A percentile compares a stretch with the other conserved stretches of the same genome.
Evolutionary conservation across 2,797 vertebrate genomes (phyloP).

Genomic region (Natrix natrix): DNA sequence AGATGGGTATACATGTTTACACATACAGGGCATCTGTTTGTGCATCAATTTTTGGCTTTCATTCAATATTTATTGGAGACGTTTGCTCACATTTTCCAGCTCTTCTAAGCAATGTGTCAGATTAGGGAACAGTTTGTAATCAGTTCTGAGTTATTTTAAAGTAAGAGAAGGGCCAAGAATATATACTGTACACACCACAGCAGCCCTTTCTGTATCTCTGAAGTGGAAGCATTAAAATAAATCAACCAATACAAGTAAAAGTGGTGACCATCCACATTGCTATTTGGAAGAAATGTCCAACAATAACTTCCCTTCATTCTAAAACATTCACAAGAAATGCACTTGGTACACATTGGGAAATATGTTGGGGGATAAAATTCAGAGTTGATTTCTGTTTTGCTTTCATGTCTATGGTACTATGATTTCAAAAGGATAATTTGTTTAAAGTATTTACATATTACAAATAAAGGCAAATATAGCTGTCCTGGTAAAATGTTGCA

Average conservation of each 20-base stretch:
- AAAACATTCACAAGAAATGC: not conserved
- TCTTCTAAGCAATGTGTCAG: not conserved
- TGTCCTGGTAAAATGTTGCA: not conserved
- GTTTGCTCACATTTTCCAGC: not conserved
- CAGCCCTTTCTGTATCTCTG: conserved; percentile 1
- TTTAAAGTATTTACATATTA: not conserved
- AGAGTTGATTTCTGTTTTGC: not conserved
- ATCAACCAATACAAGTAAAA: not conserved
- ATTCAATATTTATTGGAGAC: not conserved
- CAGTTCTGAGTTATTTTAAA: not conserved
- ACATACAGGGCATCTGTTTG: not conserved
- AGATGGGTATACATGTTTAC: not conserved
- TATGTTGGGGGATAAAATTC: not conserved
- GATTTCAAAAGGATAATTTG: not conserved
- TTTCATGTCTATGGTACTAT: not conserved
- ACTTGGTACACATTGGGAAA: not conserved
- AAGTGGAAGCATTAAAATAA: not conserved
- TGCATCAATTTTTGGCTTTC: not conserved
- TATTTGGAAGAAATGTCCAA: not conserved
- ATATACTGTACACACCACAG: not conserved
- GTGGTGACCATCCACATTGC: not conserved
- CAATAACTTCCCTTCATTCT: not conserved
- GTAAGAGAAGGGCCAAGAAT: not conserved
- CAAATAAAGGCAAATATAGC: not conserved
- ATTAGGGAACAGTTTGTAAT: not conserved